Base-by-base conservation (phyloP, 2,797 vertebrate genomes). In the Helarctos malayanus region DNA sequence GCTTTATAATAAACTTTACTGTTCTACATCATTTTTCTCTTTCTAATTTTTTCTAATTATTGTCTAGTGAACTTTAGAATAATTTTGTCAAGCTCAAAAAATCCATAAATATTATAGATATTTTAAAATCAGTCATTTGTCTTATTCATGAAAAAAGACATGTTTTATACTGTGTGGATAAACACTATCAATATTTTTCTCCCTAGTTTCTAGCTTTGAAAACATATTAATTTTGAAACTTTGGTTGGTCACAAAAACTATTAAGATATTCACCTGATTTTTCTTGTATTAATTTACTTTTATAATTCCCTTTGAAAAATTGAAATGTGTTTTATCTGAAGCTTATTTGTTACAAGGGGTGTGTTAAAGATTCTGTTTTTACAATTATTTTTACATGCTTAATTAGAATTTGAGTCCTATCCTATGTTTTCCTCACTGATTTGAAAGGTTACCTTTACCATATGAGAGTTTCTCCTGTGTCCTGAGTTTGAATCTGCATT, bases 41-140 rank as follows among this genome's bases (percentile, higher is more conserved):
- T 87, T 87, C 15, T 29, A 61, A 5, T 6, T 83, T 82, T 61
- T 78, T 84, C 16, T 4, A 86, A 21, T 49, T 84, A 9, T 38
- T 54, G 54, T 47, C 41, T 59, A 54, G 32, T 32, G 11, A 69
- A 93, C 57, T 82, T 76, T 45, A 86, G 29, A 52, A 56, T 76
- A 25, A 78, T 71, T 86, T 93, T 61, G 9, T 47, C 49, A 91
- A 80, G 16, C 76, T 85, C 19, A 68, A 57, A 84, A 80, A 65
- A 47, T 18, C 45, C 29, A 59, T 52, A 47, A 21, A 52, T 73
- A 57, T 38, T 29, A 3, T 2, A 49, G 32, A 49, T 65, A 90
- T 35, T 65, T 91, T 83, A 91, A 95, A 68, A 10, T 87, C 63
- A 76, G 47, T 84, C 2, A 57, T 69, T 86, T 97, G 21, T 81